These are phyloP conservation scores for Dryas iulia DNA, from an alignment of 1,140 invertebrate species.

Conservation along the genomic window DNA sequence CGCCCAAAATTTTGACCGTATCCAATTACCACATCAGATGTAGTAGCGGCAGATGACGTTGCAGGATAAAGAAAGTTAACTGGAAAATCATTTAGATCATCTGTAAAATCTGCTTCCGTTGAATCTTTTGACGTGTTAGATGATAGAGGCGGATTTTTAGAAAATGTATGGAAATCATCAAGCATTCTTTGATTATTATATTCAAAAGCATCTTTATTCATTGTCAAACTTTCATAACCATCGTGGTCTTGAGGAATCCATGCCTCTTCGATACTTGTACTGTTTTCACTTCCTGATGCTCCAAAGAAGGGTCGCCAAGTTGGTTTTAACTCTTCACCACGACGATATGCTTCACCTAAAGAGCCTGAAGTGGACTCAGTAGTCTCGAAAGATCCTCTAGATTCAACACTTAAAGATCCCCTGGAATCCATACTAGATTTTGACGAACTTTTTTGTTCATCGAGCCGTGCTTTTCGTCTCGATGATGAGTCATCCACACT, in stretches of 20 bases:
- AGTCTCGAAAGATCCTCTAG: slow-evolving; percentile 85
- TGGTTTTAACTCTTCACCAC: slow-evolving; percentile 85
- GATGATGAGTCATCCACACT: slow-evolving; percentile 78
- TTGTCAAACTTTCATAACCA: slow-evolving; percentile 80
- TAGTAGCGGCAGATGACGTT: slow-evolving; percentile 72
- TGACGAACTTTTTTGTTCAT: slow-evolving; percentile 80
- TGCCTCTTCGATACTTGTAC: slow-evolving; percentile 90
- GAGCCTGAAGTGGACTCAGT: slow-evolving; percentile 88
- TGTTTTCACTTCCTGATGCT: slow-evolving; percentile 86
- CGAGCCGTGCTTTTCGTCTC: slow-evolving; percentile 67
- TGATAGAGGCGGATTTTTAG: slow-evolving; percentile 79
- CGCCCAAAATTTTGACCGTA: slow-evolving; percentile 87
- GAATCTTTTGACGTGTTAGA: slow-evolving; percentile 82
- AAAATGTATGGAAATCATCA: slow-evolving; percentile 78
- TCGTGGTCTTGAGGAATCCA: slow-evolving; percentile 88
- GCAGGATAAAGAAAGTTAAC: slow-evolving; percentile 86
- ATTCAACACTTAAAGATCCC: slow-evolving; percentile 83
- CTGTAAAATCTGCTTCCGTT: slow-evolving; percentile 85
- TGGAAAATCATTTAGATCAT: slow-evolving; percentile 87
- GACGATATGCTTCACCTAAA: slow-evolving; percentile 84
- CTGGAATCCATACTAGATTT: slow-evolving; percentile 83
- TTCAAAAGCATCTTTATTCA: slow-evolving; percentile 74
- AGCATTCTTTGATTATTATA: slow-evolving; percentile 72
- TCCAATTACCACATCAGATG: slow-evolving; percentile 85
- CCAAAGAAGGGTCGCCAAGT: slow-evolving; percentile 91